Evolutionary conservation across 2,113 vertebrate genomes (phyloP).

Genomic region (Castor canadensis): DNA sequence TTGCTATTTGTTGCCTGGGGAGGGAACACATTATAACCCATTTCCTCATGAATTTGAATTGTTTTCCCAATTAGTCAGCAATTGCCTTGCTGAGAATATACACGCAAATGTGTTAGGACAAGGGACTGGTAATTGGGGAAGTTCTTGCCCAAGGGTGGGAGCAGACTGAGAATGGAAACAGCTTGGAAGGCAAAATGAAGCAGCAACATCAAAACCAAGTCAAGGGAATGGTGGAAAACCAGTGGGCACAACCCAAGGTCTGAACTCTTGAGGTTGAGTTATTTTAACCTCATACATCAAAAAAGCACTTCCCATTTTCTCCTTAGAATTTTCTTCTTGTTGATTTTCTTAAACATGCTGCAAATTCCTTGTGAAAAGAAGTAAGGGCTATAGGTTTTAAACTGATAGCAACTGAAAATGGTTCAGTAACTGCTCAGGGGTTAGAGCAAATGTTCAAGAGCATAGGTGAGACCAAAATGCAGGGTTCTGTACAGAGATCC

Average conservation of each 20-base stretch:
- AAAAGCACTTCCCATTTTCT: background rate
- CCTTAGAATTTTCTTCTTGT: background rate
- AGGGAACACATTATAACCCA: slow-evolving; percentile 23
- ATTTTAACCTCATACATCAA: background rate
- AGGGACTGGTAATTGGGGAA: background rate
- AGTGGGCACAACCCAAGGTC: background rate
- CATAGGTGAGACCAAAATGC: background rate
- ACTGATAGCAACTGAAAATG: background rate
- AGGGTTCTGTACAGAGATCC: background rate
- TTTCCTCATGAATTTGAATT: slow-evolving; percentile 51
- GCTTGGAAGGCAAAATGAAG: background rate
- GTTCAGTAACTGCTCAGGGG: background rate
- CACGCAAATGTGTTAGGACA: background rate
- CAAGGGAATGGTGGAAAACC: background rate
- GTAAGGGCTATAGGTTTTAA: background rate
- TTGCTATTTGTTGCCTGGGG: slow-evolving; percentile 23
- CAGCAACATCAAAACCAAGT: background rate
- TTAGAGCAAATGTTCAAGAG: background rate
- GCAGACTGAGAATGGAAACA: background rate
- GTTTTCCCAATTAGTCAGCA: slow-evolving; percentile 58
- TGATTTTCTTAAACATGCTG: background rate
- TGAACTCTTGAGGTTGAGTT: background rate
- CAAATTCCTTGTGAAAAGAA: background rate
- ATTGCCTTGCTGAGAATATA: slow-evolving; percentile 36
- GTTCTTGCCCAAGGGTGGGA: background rate